These are phyloP conservation scores for Oxygymnocypris stewartii DNA, from an alignment of 2,113 vertebrate species.

Conservation along the genomic window DNA sequence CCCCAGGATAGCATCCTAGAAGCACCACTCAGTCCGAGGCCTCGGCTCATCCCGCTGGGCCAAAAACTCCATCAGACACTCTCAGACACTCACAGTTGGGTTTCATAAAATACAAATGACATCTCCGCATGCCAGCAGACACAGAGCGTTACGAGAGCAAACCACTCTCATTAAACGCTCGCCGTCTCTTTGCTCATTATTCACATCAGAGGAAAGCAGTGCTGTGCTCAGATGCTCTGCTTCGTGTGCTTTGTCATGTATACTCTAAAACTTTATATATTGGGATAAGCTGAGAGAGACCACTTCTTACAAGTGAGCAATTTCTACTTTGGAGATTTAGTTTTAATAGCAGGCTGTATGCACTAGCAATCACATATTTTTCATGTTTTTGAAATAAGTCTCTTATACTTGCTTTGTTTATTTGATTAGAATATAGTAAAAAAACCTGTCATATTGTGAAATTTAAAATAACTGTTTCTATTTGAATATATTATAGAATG, in stretches of 20 bases:
- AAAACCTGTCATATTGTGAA: background rate
- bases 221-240: conserved; percentile 6
- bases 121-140: conserved; percentile 71
- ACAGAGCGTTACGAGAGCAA: conserved; percentile 67
- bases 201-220: conserved; percentile 28
- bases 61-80: conserved; percentile 59
- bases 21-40: background rate
- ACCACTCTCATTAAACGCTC: conserved; percentile 68
- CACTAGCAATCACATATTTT: background rate
- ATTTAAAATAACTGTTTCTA: background rate
- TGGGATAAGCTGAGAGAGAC: conserved; percentile 13
- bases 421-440: background rate
- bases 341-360: background rate
- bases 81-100: conserved; percentile 65
- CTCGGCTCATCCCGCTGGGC: conserved; percentile 36
- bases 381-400: background rate
- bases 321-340: conserved; percentile 18
- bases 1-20: conserved; percentile 5
- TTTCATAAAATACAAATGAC: conserved; percentile 74
- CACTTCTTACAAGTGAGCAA: conserved; percentile 29
- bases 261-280: background rate
- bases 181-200: conserved; percentile 67
- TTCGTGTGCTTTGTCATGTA: conserved; percentile 32
- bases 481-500: background rate
- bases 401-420: background rate